phyloP scores from a whole-genome alignment of 2,797 vertebrate species.

The Aulostomus chinensis region DNA sequence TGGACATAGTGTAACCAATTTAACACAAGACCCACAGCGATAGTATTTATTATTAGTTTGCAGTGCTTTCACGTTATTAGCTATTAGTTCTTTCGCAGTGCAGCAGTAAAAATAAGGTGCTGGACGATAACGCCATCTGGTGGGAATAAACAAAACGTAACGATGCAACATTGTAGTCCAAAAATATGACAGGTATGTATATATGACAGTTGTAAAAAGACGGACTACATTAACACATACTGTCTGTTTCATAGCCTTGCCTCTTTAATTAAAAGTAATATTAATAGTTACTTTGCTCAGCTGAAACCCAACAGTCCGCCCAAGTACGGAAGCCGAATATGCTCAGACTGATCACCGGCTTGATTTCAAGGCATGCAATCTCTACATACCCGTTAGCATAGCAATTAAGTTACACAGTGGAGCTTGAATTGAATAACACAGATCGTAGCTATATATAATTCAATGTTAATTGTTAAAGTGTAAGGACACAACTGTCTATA shows the following conservation, averaged over 20 bases:
- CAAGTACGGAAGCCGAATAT: conserved; percentile 78
- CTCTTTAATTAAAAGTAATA: no score
- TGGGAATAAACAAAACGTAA: no score
- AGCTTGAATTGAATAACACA: conserved; percentile 20
- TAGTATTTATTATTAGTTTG: neutral
- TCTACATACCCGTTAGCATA: conserved; percentile 66
- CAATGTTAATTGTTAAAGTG: conserved; percentile 38
- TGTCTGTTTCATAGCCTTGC: no score
- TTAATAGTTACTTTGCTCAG: neutral
- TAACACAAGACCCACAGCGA: no score
- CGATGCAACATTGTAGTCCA: no score
- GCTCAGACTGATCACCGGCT: conserved; percentile 67
- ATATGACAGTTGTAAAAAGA: no score
- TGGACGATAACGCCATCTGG: no score
- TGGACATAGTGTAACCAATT: neutral
- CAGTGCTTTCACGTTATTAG: no score
- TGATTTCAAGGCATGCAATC: conserved; percentile 74
- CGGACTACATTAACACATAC: no score
- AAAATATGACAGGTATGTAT: no score
- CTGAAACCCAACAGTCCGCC: neutral
- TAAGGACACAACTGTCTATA: conserved; percentile 31
- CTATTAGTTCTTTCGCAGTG: no score
- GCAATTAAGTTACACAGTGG: conserved; percentile 32
- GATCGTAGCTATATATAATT: conserved; percentile 21
- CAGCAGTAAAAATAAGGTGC: no score